A percentile compares a stretch with the other conserved stretches of the same genome.
Conservation (phyloP, 1,140 invertebrate species). For the Drosophila sturtevanti region DNA sequence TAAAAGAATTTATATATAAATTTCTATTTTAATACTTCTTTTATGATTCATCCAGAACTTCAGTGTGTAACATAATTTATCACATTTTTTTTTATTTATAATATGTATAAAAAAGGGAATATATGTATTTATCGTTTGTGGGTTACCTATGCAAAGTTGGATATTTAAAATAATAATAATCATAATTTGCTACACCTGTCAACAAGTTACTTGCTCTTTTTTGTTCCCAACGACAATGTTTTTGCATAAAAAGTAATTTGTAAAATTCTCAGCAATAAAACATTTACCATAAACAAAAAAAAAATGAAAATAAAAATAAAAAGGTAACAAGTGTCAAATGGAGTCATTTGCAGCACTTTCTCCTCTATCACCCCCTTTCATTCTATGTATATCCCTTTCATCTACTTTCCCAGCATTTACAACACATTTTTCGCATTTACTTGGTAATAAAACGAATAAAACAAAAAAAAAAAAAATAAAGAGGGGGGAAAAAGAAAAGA, state of each 20-base stretch:
- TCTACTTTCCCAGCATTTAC: neutral
- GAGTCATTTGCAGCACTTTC: conserved; percentile 18
- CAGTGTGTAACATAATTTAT: no score
- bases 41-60: no score
- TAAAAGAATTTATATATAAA: no score
- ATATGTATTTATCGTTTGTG: neutral
- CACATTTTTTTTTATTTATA: no score
- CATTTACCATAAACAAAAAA: conserved; percentile 57
- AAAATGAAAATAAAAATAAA: neutral
- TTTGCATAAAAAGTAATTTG: conserved; percentile 72
- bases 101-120: neutral
- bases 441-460: conserved; percentile 51
- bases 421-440: conserved; percentile 75
- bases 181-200: conserved; percentile 73
- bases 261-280: conserved; percentile 66
- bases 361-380: neutral
- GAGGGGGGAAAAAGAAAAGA: neutral
- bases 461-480: neutral
- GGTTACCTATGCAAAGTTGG: conserved; percentile 4
- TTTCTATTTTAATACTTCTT: no score
- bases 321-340: conserved; percentile 43
- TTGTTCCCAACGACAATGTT: conserved; percentile 19
- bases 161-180: conserved; percentile 73
- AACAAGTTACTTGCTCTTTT: conserved; percentile 55
- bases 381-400: neutral